phyloP scores from a whole-genome alignment of 2,888 invertebrate species.

The Lepidocyrtoides sp. region DNA sequence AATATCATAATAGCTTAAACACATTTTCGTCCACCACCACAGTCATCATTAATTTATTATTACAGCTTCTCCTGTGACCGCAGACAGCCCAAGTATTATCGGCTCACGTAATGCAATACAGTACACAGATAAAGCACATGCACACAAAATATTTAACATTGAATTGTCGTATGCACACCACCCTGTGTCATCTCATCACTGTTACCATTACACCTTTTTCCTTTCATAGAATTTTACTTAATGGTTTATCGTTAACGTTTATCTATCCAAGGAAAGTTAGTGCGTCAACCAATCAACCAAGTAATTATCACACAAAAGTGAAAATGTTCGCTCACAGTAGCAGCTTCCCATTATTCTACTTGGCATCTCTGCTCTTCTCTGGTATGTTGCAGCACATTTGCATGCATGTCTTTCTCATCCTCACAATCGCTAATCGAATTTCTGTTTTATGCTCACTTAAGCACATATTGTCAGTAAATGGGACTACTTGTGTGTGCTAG shows the following conservation, averaged over 20 bases:
- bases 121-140: too few relatives aligned
- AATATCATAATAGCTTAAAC: slow-evolving; percentile 27
- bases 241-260: slow-evolving; percentile 27
- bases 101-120: background rate
- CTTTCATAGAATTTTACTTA: background rate
- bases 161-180: too few relatives aligned
- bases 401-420: background rate
- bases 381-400: background rate
- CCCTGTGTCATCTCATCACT: too few relatives aligned
- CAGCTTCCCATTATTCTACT: slow-evolving; percentile 25
- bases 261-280: slow-evolving; percentile 38
- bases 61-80: background rate
- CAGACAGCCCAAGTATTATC: background rate
- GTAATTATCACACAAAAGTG: slow-evolving; percentile 66
- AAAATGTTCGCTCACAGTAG: slow-evolving; percentile 48
- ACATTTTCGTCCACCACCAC: slow-evolving; percentile 15
- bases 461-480: slow-evolving; percentile 35
- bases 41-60: slow-evolving; percentile 59
- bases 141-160: too few relatives aligned
- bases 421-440: slow-evolving; percentile 73
- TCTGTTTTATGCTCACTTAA: slow-evolving; percentile 48
- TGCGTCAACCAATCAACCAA: slow-evolving; percentile 64
- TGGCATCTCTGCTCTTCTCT: background rate
- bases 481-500: background rate
- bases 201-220: background rate